phyloP scores from a whole-genome alignment of 2,113 vertebrate genomes.

The Poeciliopsis retropinna region DNA sequence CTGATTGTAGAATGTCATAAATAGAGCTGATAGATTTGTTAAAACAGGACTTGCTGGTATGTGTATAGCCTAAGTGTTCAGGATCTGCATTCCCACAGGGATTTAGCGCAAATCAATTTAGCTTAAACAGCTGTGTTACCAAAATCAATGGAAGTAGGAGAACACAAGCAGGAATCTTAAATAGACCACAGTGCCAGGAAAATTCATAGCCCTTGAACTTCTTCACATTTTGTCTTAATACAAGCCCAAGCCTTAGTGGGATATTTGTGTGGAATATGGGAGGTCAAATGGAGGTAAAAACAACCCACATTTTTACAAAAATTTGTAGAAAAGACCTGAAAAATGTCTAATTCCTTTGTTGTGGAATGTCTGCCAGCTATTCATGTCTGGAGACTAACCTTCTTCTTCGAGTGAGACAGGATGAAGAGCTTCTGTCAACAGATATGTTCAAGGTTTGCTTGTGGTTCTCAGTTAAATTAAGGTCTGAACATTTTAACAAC shows the following conservation, averaged over 20 bases:
- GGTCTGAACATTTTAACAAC: too few relatives aligned
- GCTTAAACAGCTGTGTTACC: not conserved
- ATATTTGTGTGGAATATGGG: too few relatives aligned
- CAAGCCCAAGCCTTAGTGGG: not conserved
- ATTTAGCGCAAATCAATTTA: constrained; percentile 42
- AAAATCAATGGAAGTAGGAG: not conserved
- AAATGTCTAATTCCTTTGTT: not conserved
- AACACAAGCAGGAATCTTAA: constrained; percentile 12
- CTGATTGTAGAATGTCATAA: constrained; percentile 48
- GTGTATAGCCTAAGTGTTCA: constrained; percentile 15
- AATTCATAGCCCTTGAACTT: not conserved
- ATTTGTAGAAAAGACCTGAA: not conserved
- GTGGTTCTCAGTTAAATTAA: not conserved
- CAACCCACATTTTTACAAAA: too few relatives aligned
- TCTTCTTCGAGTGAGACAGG: not conserved
- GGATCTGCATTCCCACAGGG: constrained; percentile 26
- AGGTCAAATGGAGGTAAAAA: not conserved
- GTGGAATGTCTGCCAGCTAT: too few relatives aligned
- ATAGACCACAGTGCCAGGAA: not conserved
- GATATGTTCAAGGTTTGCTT: not conserved
- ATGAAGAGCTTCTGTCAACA: not conserved
- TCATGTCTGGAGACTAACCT: too few relatives aligned
- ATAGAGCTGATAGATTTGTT: constrained; percentile 27
- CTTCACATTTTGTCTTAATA: not conserved
- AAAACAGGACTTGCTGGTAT: constrained; percentile 26